These are phyloP conservation scores for Lasioglossum vierecki DNA, from an alignment of 2,888 invertebrate species.

Conservation along the genomic window DNA sequence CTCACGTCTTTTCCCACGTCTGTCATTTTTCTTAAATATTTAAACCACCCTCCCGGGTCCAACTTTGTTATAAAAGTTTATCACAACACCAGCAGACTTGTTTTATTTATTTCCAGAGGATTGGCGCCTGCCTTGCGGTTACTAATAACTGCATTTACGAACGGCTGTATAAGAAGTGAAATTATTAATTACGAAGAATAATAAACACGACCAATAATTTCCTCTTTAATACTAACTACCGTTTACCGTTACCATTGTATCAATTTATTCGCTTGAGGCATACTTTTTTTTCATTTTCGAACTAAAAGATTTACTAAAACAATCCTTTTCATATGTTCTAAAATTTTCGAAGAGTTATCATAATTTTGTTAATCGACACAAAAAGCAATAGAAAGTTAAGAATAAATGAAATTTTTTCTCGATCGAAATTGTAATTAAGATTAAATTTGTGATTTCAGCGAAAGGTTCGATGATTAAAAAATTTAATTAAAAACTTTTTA, in stretches of 20 bases:
- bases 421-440: no score
- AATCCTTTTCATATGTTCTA: not conserved
- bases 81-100: not conserved
- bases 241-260: not conserved
- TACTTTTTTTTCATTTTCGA: not conserved
- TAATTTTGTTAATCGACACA: not conserved
- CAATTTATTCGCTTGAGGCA: not conserved
- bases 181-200: not conserved
- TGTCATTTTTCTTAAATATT: not conserved
- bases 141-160: not conserved
- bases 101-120: not conserved
- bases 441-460: no score
- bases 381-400: not conserved
- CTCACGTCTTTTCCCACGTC: not conserved
- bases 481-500: no score
- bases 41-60: not conserved
- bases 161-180: not conserved
- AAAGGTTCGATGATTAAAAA: no score
- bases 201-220: not conserved
- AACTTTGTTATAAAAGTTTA: not conserved
- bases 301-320: not conserved
- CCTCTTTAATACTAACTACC: not conserved
- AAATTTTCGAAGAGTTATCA: not conserved
- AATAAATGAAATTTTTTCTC: not conserved
- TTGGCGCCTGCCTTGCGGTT: not conserved